A percentile compares a stretch with the other conserved stretches of the same genome.
phyloP scores from a whole-genome alignment of 2,797 vertebrate genomes.

The Sardinella longiceps region DNA sequence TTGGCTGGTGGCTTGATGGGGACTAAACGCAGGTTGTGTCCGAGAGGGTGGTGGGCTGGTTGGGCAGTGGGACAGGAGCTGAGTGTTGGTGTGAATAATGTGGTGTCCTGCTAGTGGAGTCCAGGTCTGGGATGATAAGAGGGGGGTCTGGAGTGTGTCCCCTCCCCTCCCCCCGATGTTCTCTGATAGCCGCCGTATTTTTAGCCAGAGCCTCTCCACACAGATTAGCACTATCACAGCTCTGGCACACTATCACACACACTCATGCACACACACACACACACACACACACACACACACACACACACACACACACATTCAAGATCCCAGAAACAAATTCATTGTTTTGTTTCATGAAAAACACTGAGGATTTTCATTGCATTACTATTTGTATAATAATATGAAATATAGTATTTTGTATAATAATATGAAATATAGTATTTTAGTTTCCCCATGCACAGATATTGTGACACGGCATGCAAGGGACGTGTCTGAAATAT shows the following conservation, averaged over 20 bases:
- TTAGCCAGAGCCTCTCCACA: constrained; percentile 68
- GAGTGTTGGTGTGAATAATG: constrained; percentile 1
- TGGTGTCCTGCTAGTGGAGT: constrained; percentile 20
- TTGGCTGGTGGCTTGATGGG: not conserved
- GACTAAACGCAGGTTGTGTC: constrained; percentile 26
- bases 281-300: not conserved
- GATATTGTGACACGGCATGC: not conserved
- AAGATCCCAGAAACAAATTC: not conserved
- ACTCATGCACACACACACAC: not conserved
- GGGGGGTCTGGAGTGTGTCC: not conserved
- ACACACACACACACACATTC: not conserved
- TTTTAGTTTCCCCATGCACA: not conserved
- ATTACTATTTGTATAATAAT: too few relatives aligned
- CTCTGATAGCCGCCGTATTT: constrained; percentile 72
- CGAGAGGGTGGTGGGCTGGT: not conserved
- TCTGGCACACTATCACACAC: not conserved
- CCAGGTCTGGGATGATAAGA: constrained; percentile 43
- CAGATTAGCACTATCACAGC: constrained; percentile 40
- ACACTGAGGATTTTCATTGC: too few relatives aligned
- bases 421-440: not conserved
- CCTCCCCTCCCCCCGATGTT: constrained; percentile 59
- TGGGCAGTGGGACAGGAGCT: not conserved
- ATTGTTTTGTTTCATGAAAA: too few relatives aligned
- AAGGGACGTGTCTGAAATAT: not conserved
- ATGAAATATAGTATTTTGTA: too few relatives aligned